A percentile compares a stretch with the other conserved stretches of the same genome.
phyloP scores from a whole-genome alignment of 2,113 vertebrate genomes.

The Pomatorhinus ruficollis region DNA sequence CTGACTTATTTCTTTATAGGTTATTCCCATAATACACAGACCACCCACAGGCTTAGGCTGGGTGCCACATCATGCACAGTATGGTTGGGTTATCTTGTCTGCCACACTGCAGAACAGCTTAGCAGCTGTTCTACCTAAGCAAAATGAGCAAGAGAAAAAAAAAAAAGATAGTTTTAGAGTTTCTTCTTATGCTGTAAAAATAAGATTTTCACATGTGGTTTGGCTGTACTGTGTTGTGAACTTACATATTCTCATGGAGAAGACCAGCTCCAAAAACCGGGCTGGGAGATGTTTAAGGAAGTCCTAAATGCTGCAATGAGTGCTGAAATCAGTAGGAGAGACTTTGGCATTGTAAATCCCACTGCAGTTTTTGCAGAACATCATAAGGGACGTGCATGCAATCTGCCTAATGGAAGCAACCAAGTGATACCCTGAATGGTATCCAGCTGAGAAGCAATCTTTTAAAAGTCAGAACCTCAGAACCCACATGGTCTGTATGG shows the following conservation, averaged over 20 bases:
- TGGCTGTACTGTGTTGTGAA: background rate
- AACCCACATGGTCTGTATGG: fast-evolving
- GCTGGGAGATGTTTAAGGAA: background rate
- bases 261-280: background rate
- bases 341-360: background rate
- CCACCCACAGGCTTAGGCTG: background rate
- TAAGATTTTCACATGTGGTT: background rate
- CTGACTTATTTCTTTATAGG: background rate
- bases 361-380: background rate
- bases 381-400: background rate
- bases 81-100: background rate
- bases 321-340: background rate
- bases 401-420: background rate
- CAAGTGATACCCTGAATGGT: background rate
- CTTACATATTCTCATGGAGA: background rate
- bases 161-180: background rate
- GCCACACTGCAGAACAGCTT: background rate
- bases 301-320: background rate
- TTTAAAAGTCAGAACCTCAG: background rate
- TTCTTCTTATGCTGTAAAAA: background rate
- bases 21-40: background rate
- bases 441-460: background rate
- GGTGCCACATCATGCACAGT: background rate
- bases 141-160: background rate
- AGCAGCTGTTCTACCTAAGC: background rate